Base-by-base conservation (phyloP, 2,113 vertebrate species). In the Willisornis vidua region DNA sequence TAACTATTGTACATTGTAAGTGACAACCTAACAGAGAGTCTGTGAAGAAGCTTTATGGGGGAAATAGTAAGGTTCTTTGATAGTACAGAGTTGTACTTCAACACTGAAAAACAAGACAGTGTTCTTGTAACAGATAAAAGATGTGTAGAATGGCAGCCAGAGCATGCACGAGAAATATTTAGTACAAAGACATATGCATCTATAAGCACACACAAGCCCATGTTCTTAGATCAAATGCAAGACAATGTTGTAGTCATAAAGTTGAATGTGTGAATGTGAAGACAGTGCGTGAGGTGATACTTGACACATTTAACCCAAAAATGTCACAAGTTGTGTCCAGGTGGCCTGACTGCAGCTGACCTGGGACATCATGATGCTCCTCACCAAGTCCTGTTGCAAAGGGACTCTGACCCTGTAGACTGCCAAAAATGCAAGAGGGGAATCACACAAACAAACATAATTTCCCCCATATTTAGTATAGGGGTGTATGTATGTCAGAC, bases 101-200 rank as follows among this genome's bases (percentile, higher is more conserved):
- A 59, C 51, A 33, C 1, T 45, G 26, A 78, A 81, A 78, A 70
- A 33, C 43, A 63, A 19, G 43, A 24, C 3, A 25, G 10, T 63
- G 10, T 20, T 88, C 70, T 46, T 86, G 12, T 67, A 80, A 83
- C 12, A 70, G 41, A 59, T 26, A 54, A 83, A 66, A 83, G 57
- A 66, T 11, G 68, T 24, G 16, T 1, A 3, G 43, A 87, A 77
- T 0, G 0, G 29, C 29, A 93, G 41, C n/a, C 6, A 20, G n/a
- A 49, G 45, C 10, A 12, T 6, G 8, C 31, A 41, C 0, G 3
- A 57, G 62, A 57, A 63, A 66, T 57, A 41, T 35, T 51, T 83
- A 26, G 37, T 70, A 28, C 41, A n/a, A 43, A 86, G 52, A 19
- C 28, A 61, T 45, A 57, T 5, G 5, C 15, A 37, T 28, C 33